phyloP scores from a whole-genome alignment of 2,113 vertebrate species.

The Electrona antarctica region DNA sequence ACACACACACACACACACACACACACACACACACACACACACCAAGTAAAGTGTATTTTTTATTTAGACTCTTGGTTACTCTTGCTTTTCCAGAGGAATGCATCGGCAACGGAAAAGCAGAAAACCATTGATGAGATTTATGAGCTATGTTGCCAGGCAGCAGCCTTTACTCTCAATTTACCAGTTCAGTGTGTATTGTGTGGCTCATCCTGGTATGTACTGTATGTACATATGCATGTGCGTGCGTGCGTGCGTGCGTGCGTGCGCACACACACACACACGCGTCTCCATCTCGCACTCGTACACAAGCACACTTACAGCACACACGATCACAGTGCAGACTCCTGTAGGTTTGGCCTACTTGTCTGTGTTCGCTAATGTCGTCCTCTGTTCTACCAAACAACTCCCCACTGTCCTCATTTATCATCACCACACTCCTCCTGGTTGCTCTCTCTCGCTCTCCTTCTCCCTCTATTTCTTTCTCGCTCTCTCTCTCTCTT shows the following conservation, averaged over 20 bases:
- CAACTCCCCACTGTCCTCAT: constrained; percentile 54
- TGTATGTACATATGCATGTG: constrained; percentile 3
- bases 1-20: constrained; percentile 40
- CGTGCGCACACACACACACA: constrained; percentile 23
- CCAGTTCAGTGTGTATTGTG: neutral
- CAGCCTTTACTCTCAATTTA: constrained; percentile 32
- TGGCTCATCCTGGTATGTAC: neutral
- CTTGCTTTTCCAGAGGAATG: constrained; percentile 60
- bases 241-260: constrained; percentile 7
- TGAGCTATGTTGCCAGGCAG: constrained; percentile 48
- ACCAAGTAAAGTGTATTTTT: constrained; percentile 61
- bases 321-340: constrained; percentile 39
- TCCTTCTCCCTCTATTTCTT: constrained; percentile 1
- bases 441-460: constrained; percentile 30
- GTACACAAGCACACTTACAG: constrained; percentile 21
- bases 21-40: constrained; percentile 38
- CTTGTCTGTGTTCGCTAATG: constrained; percentile 64
- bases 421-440: constrained; percentile 56
- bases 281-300: neutral
- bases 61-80: constrained; percentile 65
- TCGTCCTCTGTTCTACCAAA: constrained; percentile 60
- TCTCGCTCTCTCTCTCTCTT: neutral
- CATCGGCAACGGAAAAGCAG: constrained; percentile 60
- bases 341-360: constrained; percentile 58
- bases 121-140: constrained; percentile 69